Evolutionary conservation across 2,797 vertebrate genomes (phyloP).

Genomic region (Silurus aristotelis): DNA sequence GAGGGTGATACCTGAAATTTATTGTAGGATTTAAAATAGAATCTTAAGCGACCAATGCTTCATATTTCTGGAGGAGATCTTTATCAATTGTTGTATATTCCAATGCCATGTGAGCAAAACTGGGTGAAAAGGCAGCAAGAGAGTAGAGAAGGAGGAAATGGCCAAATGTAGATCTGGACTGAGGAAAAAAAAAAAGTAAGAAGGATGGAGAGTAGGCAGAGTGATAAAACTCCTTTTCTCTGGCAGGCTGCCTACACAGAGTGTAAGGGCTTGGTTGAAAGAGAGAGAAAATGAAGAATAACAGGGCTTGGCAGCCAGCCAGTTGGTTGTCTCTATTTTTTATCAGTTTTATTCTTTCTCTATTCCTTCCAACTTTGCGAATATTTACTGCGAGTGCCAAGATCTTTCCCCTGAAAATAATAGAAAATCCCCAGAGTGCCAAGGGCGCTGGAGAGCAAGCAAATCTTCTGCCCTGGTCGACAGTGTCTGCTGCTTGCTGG

Average conservation of each 20-base stretch:
- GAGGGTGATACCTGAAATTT: not conserved
- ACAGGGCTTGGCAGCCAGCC: conserved; percentile 71
- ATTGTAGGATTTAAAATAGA: conserved; percentile 3
- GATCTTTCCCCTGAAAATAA: conserved; percentile 72
- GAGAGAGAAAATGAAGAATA: conserved; percentile 67
- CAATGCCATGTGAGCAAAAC: not conserved
- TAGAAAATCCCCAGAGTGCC: conserved; percentile 66
- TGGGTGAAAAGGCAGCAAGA: not conserved
- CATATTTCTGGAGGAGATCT: not conserved
- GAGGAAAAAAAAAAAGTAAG: conserved; percentile 50
- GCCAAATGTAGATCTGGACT: not conserved
- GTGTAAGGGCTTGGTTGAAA: conserved; percentile 71
- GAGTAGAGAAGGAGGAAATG: not conserved
- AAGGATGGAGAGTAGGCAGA: conserved; percentile 55
- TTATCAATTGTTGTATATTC: not conserved
- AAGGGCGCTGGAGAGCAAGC: conserved; percentile 50
- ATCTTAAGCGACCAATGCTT: not conserved
- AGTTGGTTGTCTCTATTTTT: conserved; percentile 67
- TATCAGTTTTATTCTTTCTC: conserved; percentile 34
- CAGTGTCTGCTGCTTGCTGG: conserved; percentile 38
- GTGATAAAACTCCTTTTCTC: conserved; percentile 67
- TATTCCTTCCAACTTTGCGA: conserved; percentile 37
- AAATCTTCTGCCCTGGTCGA: conserved; percentile 31
- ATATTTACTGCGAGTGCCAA: conserved; percentile 67
- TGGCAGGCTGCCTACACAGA: conserved; percentile 60